Percentiles rank a stretch among this genome's conserved stretches.
These are phyloP conservation scores for Drosophila auraria DNA, from an alignment of 1,140 invertebrate genomes.

Conservation along the genomic window DNA sequence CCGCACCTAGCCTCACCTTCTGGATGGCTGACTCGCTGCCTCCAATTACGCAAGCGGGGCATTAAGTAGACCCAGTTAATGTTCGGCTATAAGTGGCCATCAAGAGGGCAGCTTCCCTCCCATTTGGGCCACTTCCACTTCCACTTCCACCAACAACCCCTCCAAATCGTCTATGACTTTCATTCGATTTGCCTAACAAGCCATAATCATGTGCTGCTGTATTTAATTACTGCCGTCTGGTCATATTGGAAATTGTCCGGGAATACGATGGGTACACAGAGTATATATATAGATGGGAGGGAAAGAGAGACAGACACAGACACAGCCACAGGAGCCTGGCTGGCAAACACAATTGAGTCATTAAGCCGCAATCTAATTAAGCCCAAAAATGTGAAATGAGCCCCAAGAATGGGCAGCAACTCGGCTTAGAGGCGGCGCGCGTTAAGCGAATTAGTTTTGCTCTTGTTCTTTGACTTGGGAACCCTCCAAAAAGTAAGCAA, in stretches of 20 bases:
- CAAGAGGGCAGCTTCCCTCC: conserved; percentile 19
- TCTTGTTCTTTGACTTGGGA: conserved; percentile 63
- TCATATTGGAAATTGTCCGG: conserved; percentile 65
- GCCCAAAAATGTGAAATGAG: conserved; percentile 75
- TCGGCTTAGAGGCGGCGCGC: conserved; percentile 39
- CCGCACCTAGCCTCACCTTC: conserved; percentile 19
- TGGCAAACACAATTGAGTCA: conserved; percentile 79
- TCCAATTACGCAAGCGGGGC: conserved; percentile 19
- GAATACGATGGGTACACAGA: conserved; percentile 1
- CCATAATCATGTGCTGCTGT: conserved; percentile 81
- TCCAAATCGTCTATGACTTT: conserved; percentile 61
- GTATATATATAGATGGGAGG: too few relatives aligned
- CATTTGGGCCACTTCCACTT: conserved; percentile 3
- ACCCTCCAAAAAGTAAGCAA: conserved; percentile 9
- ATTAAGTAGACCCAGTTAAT: conserved; percentile 41
- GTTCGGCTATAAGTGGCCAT: conserved; percentile 56
- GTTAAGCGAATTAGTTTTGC: conserved; percentile 60
- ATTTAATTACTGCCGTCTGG: conserved; percentile 75
- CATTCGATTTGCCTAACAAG: conserved; percentile 79
- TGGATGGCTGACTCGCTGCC: background rate
- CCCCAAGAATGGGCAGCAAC: conserved; percentile 33
- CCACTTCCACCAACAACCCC: conserved; percentile 2
- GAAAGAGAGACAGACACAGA: background rate
- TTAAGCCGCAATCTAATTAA: conserved; percentile 82
- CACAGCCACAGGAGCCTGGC: conserved; percentile 6